Evolutionary conservation across 1,140 invertebrate genomes (phyloP), one percentile per base, ranked within the genome.

Genomic region (Brachionus sp.): DNA sequence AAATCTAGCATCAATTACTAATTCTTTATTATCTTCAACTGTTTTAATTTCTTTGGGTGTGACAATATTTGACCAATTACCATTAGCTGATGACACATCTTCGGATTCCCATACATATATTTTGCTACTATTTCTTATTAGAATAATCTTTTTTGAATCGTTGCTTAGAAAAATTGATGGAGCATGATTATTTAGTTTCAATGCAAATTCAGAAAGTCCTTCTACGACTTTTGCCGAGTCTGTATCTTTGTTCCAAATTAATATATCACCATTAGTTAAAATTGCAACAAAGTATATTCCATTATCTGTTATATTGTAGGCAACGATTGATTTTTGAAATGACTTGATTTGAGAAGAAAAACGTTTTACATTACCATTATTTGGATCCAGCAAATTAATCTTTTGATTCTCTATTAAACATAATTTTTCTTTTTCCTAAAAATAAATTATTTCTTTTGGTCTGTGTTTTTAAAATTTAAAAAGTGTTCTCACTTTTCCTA

Each of bases 231-330:
- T 87, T 19, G 88, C 57, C 13, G 85, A 84, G 84, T 88, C 87
- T 50, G 83, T 85, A 66, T 88, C 87, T 84, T 89, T 89, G 75
- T 88, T 86, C 88, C 88, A 89, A 0, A 88, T 77, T 85, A 88
- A 87, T 16, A 88, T 46, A 62, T 88, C 86, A 23, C 87, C 87
- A 84, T 84, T 85, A 7, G 84, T 77, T 37, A 87, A 84, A 19
- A 89, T 16, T 44, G 87, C 87, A 62, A 86, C 84, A 35, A 89
- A 53, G 84, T 85, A 86, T 13, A 85, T 78, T 33, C 87, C 88
- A 86, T 87, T 86, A 46, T 85, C 84, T 53, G 88, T 86, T 29
- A 77, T 37, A 19, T 83, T 85, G 12, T 88, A 64, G 64, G 46
- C 77, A 23, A 86, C 85, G 35, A 84, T 84, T 25, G 87, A 83